Conservation (phyloP, 2,113 vertebrate genomes). For the Scytalopus superciliaris region DNA sequence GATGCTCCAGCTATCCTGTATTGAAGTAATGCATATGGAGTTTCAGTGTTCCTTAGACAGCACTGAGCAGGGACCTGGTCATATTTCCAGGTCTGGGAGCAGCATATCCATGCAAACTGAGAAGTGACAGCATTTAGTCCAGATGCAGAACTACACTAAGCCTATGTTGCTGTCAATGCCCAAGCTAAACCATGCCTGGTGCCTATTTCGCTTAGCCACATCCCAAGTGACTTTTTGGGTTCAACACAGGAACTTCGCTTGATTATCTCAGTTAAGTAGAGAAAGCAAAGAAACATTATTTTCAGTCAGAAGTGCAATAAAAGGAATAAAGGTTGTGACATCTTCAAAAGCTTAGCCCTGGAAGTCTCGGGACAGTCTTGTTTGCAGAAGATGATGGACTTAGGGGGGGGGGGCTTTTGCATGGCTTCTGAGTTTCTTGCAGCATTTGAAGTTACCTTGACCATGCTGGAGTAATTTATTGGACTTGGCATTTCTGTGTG, state of each 20-base stretch:
- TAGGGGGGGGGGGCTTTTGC: background rate
- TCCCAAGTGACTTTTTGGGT: background rate
- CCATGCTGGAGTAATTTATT: slow-evolving; percentile 4
- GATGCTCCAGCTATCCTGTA: background rate
- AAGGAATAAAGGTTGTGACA: background rate
- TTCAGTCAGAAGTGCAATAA: background rate
- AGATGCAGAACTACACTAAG: background rate
- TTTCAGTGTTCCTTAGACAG: background rate
- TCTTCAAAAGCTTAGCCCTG: background rate
- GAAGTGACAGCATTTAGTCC: background rate
- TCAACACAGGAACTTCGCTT: background rate
- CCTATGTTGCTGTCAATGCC: background rate
- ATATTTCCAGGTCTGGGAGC: background rate
- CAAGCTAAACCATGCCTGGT: background rate
- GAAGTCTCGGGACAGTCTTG: background rate
- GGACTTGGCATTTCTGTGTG: background rate
- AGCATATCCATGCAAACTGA: rapidly evolving
- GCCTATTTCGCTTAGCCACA: background rate
- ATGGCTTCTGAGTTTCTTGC: background rate
- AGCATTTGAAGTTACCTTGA: background rate
- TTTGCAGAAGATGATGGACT: background rate
- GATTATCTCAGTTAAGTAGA: background rate
- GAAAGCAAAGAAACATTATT: background rate
- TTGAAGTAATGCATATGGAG: background rate
- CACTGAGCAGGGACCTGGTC: background rate